These are phyloP conservation scores for Desmophyllum pertusum DNA, from an alignment of 92 coral and sea anemone genomes.

Conservation along the genomic window DNA sequence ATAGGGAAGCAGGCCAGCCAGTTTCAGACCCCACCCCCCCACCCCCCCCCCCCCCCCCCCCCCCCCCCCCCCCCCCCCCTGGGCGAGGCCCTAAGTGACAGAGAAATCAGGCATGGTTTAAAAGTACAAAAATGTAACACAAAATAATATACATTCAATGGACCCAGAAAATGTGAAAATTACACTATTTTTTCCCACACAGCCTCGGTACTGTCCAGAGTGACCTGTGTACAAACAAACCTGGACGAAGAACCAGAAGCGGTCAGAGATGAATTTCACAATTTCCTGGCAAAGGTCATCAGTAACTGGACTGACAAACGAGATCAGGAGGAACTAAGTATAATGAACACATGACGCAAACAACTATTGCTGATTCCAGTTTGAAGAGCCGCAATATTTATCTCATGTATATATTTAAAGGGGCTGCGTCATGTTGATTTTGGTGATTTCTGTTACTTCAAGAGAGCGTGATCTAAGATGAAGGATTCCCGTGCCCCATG, in stretches of 20 bases:
- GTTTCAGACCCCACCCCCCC: too few relatives aligned
- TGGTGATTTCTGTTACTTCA: not conserved
- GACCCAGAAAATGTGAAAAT: too few relatives aligned
- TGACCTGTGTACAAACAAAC: slow-evolving; percentile 87
- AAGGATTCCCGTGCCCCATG: too few relatives aligned
- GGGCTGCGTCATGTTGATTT: not conserved
- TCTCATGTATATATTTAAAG: not conserved
- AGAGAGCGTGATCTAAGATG: too few relatives aligned
- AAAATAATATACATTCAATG: too few relatives aligned
- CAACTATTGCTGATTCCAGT: not conserved
- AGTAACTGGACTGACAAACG: slow-evolving; percentile 97
- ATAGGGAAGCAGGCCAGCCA: too few relatives aligned
- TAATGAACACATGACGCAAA: slow-evolving; percentile 76
- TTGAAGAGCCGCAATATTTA: not conserved
- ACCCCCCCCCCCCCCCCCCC: too few relatives aligned
- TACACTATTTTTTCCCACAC: not conserved
- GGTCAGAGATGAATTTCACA: slow-evolving; percentile 89
- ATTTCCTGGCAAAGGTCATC: slow-evolving; percentile 83
- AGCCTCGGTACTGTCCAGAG: slow-evolving; percentile 87
- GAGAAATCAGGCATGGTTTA: too few relatives aligned
- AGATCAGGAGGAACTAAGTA: slow-evolving; percentile 98
- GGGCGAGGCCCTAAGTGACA: too few relatives aligned
- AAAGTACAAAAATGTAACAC: too few relatives aligned
- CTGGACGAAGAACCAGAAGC: slow-evolving; percentile 95
- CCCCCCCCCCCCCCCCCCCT: too few relatives aligned